Evolutionary conservation across 2,888 invertebrate genomes (phyloP), one percentile per base, ranked within the genome.

Genomic region (Mylabris sibirica): DNA sequence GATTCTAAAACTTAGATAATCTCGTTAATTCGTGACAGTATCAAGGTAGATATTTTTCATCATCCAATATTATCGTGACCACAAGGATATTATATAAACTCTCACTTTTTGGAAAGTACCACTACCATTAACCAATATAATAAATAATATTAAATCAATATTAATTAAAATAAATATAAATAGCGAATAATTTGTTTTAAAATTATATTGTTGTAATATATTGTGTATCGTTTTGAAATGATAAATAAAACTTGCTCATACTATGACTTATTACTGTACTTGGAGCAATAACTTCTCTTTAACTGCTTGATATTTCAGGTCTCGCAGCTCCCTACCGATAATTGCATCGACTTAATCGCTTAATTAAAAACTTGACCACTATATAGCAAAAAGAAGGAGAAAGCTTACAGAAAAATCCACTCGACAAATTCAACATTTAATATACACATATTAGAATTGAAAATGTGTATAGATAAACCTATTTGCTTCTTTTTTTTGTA

Each of bases 1-100:
- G 72, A 73, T 49, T 73, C 76, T 73, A 74, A 76, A 72, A 70
- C 71, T 70, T 69, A 67, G 65, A 67, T 72, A 66, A 72, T 64
- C 71, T 67, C 70, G 72, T 75, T 75, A 76, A 75, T 74, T 78
- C 79, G 79, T 79, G 79, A 79, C 78, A 77, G 68, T 75, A 75
- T 74, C 79, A 79, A 79, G 78, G 77, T 77, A 74, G 77, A 72
- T 74, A 78, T 76, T 78, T 79, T 79, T 74, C 71, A 72, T 69
- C 63, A 67, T 72, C 72, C 74, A 76, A 74, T 75, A 74, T 72
- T 74, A 76, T 72, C 69, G 65, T 71, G 74, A 72, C 74, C 68
- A 68, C 67, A 69, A 71, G 71, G 66, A 75, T 74, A 73, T 72
- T 60, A 72, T 67, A 67, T 71, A 66, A 67, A 72, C 77, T 76